Conservation (phyloP, 2,888 invertebrate genomes). For the Podotricha telesiphe region DNA sequence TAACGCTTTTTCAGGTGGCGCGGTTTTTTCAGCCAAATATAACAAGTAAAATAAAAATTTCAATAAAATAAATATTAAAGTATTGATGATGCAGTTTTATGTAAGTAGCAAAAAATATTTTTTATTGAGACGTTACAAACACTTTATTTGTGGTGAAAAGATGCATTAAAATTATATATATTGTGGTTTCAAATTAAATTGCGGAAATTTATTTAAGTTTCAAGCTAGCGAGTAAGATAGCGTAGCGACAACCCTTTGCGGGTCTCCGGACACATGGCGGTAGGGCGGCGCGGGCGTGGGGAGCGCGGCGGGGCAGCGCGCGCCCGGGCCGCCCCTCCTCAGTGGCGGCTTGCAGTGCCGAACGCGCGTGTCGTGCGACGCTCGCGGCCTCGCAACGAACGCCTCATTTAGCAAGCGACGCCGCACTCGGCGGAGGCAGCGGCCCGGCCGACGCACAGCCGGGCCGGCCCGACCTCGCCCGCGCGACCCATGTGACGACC, state of each 20-base stretch:
- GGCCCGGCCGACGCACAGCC: constrained; percentile 72
- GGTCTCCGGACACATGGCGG: constrained; percentile 72
- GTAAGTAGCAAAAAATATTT: not conserved
- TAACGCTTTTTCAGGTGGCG: constrained; percentile 55
- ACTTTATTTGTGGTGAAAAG: not conserved
- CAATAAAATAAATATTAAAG: not conserved
- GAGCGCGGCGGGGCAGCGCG: constrained; percentile 56
- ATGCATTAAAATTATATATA: not conserved
- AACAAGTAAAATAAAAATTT: not conserved
- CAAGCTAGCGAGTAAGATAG: constrained; percentile 72
- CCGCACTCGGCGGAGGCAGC: constrained; percentile 78
- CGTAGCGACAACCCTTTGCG: constrained; percentile 77
- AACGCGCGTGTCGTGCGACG: constrained; percentile 81
- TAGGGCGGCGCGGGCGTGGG: constrained; percentile 55
- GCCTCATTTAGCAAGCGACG: constrained; percentile 77
- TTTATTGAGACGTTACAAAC: too few relatives aligned
- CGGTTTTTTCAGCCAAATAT: constrained; percentile 13
- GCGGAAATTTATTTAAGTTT: constrained; percentile 64
- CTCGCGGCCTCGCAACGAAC: constrained; percentile 77
- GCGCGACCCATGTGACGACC: constrained; percentile 66
- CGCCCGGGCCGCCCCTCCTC: constrained; percentile 81
- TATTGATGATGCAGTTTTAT: not conserved
- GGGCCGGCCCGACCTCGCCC: constrained; percentile 65
- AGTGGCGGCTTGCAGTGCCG: constrained; percentile 82
- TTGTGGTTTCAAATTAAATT: constrained; percentile 47